Conservation (phyloP, 2,888 invertebrate species). For the Phaonia tiefii region DNA sequence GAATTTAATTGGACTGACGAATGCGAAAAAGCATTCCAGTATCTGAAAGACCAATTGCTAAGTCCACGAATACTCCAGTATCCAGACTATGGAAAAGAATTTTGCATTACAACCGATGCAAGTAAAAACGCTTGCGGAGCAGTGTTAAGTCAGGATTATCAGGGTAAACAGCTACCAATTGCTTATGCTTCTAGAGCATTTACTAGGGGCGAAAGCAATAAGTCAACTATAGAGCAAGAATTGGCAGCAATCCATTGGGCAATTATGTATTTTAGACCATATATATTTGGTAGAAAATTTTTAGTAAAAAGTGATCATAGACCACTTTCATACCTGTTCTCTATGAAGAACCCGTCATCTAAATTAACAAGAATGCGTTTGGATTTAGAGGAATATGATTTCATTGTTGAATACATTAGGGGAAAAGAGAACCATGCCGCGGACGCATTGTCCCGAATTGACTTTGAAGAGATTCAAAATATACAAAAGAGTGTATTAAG, state of each 20-base stretch:
- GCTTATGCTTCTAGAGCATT: neutral
- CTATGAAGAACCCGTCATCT: neutral
- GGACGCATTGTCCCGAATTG: neutral
- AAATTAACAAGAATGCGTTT: slow-evolving; percentile 4
- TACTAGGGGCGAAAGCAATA: slow-evolving; percentile 1
- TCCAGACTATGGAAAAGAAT: neutral
- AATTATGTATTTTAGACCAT: slow-evolving; percentile 32
- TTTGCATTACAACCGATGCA: slow-evolving; percentile 6
- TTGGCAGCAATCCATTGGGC: slow-evolving; percentile 60
- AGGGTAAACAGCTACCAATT: neutral
- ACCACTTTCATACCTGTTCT: neutral
- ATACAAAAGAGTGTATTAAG: neutral
- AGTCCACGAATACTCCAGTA: neutral
- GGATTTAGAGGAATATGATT: slow-evolving; percentile 1
- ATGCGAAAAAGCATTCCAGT: too few relatives aligned
- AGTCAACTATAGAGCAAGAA: slow-evolving; percentile 51
- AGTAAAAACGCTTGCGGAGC: slow-evolving; percentile 5
- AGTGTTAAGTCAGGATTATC: neutral
- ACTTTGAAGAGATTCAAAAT: neutral
- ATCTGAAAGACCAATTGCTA: too few relatives aligned
- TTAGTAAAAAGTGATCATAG: neutral
- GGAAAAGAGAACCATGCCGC: neutral
- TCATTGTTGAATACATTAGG: neutral
- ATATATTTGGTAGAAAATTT: too few relatives aligned
- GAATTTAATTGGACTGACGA: too few relatives aligned